Evolutionary conservation across 2,888 invertebrate genomes (phyloP).

Genomic region (Sisyra nigra): DNA sequence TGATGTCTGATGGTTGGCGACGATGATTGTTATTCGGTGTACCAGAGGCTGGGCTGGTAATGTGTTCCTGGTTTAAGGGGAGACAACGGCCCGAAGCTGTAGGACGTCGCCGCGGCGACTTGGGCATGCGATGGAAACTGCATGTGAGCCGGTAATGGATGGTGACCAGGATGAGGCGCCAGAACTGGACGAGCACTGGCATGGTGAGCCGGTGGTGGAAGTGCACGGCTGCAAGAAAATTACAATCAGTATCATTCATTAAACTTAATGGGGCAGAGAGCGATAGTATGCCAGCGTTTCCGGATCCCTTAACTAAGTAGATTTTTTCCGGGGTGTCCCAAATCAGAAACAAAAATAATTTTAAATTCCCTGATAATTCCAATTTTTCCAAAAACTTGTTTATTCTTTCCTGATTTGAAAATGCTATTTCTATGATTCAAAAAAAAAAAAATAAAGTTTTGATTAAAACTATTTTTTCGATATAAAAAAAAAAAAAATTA

Average conservation of each 20-base stretch:
- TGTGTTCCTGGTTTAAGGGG: slow-evolving; percentile 55
- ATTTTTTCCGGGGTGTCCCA: no score
- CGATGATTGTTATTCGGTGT: slow-evolving; percentile 42
- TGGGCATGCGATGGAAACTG: slow-evolving; percentile 55
- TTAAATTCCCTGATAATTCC: no score
- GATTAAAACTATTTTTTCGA: no score
- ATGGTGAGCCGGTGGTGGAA: slow-evolving; percentile 68
- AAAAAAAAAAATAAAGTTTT: no score
- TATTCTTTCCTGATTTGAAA: no score
- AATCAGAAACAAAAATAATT: no score
- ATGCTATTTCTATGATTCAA: no score
- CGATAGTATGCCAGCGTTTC: not conserved
- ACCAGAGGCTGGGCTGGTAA: slow-evolving; percentile 50
- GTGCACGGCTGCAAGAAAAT: slow-evolving; percentile 32
- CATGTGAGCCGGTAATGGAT: slow-evolving; percentile 69
- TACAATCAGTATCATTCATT: not conserved
- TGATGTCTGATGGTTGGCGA: slow-evolving; percentile 6
- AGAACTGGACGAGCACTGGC: slow-evolving; percentile 51
- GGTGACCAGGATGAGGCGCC: slow-evolving; percentile 53
- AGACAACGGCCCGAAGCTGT: slow-evolving; percentile 53
- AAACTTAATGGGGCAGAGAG: not conserved
- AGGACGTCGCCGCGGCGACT: slow-evolving; percentile 35
- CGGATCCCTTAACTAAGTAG: no score
- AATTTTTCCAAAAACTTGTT: no score
- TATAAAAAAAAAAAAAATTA: no score